Evolutionary conservation across 1,140 invertebrate genomes (phyloP).

Genomic region (Hycleus phaleratus): DNA sequence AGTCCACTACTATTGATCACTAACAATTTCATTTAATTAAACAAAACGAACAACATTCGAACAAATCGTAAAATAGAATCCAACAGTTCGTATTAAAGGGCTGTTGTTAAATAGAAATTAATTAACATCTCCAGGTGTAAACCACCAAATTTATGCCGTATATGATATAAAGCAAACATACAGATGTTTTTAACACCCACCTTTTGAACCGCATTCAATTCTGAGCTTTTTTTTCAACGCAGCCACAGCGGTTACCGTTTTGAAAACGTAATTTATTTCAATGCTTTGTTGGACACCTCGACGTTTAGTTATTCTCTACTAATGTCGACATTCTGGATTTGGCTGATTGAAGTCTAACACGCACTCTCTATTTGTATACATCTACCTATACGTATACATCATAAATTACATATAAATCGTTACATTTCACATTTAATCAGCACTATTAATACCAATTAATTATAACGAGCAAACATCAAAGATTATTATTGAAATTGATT

Average conservation of each 20-base stretch:
- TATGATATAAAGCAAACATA: constrained; percentile 11
- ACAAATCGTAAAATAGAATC: not conserved
- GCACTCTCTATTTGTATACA: not conserved
- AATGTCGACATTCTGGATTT: constrained; percentile 1
- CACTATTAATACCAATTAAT: too few relatives aligned
- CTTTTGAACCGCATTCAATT: not conserved
- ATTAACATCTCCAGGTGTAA: constrained; percentile 14
- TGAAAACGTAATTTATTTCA: constrained; percentile 6
- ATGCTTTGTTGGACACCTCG: constrained; percentile 13
- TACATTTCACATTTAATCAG: too few relatives aligned
- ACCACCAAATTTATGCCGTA: constrained; percentile 1
- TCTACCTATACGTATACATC: too few relatives aligned
- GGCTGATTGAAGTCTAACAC: constrained; percentile 11
- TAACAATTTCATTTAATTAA: too few relatives aligned
- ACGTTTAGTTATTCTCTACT: constrained; percentile 7
- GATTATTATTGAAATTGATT: too few relatives aligned
- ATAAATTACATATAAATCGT: too few relatives aligned
- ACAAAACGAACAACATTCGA: too few relatives aligned
- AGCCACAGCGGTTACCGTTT: constrained; percentile 2
- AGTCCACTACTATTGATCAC: not conserved
- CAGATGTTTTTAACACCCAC: constrained; percentile 14
- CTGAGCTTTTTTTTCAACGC: not conserved
- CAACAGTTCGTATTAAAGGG: not conserved
- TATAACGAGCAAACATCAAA: too few relatives aligned
- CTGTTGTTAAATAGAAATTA: not conserved